A percentile compares a stretch with the other conserved stretches of the same genome.
Conservation (phyloP, 1,140 invertebrate species). For the Lepidurus arcticus region DNA sequence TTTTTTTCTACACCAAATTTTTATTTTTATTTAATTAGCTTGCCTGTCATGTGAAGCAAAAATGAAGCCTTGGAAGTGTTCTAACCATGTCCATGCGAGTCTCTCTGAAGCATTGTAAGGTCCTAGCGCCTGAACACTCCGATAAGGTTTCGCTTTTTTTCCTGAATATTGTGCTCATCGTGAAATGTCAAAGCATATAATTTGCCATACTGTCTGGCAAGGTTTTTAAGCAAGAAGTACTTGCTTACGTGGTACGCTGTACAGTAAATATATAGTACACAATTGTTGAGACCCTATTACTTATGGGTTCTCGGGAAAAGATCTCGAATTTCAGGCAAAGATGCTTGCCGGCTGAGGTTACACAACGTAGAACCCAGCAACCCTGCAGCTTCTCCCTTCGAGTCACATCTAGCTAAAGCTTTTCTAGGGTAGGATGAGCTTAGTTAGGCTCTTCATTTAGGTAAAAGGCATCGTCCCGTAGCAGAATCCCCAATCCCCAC, state of each 20-base stretch:
- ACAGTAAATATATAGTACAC: too few species aligned
- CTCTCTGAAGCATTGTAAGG: conserved; percentile 7
- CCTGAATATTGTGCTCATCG: background rate
- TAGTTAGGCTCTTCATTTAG: conserved; percentile 15
- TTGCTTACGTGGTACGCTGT: too few species aligned
- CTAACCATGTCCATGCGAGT: background rate
- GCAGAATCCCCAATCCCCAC: background rate
- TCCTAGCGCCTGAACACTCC: background rate
- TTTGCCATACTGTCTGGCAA: too few species aligned
- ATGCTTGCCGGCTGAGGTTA: background rate
- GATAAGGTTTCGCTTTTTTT: background rate
- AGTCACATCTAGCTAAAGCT: background rate
- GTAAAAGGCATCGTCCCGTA: conserved; percentile 21
- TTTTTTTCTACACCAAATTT: background rate
- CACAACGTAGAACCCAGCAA: background rate
- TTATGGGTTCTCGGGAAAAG: background rate
- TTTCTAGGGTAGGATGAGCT: conserved; percentile 15
- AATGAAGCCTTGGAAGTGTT: background rate
- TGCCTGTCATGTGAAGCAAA: background rate
- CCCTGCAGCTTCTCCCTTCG: conserved; percentile 3
- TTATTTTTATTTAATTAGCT: conserved; percentile 15
- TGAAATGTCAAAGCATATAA: too few species aligned
- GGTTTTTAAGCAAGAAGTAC: too few species aligned
- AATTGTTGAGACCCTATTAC: background rate
- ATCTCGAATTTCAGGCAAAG: background rate